These are phyloP conservation scores for Schizothorax lantsangensis DNA, from an alignment of 2,797 vertebrate genomes.

Conservation along the genomic window DNA sequence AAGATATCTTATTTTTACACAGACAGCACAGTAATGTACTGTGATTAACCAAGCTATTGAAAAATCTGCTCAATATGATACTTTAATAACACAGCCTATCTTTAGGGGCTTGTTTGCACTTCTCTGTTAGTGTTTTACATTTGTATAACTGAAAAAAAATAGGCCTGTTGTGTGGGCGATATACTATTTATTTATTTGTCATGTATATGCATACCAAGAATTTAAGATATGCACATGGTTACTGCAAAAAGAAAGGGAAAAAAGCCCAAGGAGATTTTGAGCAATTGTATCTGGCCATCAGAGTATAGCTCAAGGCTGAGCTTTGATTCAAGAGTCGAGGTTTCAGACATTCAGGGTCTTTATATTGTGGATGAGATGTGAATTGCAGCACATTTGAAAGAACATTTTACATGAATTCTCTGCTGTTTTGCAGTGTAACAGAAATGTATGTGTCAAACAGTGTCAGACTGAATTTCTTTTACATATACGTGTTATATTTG, in stretches of 20 bases:
- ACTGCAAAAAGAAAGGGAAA: neutral
- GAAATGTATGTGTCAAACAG: neutral
- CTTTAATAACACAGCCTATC: neutral
- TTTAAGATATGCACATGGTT: neutral
- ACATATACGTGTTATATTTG: neutral
- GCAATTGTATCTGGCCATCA: neutral
- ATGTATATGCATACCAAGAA: neutral
- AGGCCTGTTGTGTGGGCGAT: neutral
- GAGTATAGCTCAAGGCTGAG: slow-evolving; percentile 1
- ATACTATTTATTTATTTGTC: neutral
- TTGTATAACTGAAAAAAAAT: neutral
- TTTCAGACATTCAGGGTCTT: slow-evolving; percentile 29
- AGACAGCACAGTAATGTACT: neutral
- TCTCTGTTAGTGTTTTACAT: neutral
- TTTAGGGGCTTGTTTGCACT: neutral
- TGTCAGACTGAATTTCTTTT: neutral
- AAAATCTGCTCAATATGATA: neutral
- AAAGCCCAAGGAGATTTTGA: neutral
- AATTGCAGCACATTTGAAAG: slow-evolving; percentile 27
- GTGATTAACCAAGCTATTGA: neutral
- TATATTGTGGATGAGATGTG: slow-evolving; percentile 2
- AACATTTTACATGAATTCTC: neutral
- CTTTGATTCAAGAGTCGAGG: neutral
- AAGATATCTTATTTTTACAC: slow-evolving; percentile 29
- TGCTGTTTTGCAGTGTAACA: neutral